phyloP scores from a whole-genome alignment of 2,888 invertebrate species.

The Nomada hirtipes region DNA sequence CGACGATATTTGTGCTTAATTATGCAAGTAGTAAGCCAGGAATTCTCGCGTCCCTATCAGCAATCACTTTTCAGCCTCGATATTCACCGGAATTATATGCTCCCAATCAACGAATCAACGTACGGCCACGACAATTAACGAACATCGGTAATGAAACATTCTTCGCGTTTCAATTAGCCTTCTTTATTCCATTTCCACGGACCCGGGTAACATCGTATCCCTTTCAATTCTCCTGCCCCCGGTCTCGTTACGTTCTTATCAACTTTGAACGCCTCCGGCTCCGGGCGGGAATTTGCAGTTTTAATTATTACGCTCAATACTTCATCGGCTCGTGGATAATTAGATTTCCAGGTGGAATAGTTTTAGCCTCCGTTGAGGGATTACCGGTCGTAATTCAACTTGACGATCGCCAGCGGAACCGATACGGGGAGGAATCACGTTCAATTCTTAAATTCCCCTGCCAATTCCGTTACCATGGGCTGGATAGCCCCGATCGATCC shows the following conservation, averaged over 20 bases:
- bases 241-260: slow-evolving; percentile 23
- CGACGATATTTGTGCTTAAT: slow-evolving; percentile 71
- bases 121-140: slow-evolving; percentile 47
- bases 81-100: slow-evolving; percentile 60
- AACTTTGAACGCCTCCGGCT: neutral
- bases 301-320: slow-evolving; percentile 64
- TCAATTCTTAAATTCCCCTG: slow-evolving; percentile 54
- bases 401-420: slow-evolving; percentile 41
- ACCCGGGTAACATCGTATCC: neutral
- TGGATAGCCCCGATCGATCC: slow-evolving; percentile 28
- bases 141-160: neutral
- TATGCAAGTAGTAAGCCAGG: slow-evolving; percentile 69
- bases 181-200: neutral
- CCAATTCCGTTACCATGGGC: slow-evolving; percentile 41
- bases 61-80: slow-evolving; percentile 70
- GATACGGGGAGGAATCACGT: slow-evolving; percentile 53
- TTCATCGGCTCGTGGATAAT: slow-evolving; percentile 47
- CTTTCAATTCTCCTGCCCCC: neutral
- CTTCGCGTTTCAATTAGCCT: neutral
- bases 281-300: slow-evolving; percentile 39
- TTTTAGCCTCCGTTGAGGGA: slow-evolving; percentile 41
- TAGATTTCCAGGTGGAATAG: slow-evolving; percentile 57
- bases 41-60: slow-evolving; percentile 67
- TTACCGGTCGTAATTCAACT: slow-evolving; percentile 59
- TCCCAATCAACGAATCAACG: slow-evolving; percentile 45